Percentiles rank a stretch among this genome's conserved stretches.
phyloP scores from a whole-genome alignment of 2,113 vertebrate genomes.

The Aspiorhynchus laticeps region DNA sequence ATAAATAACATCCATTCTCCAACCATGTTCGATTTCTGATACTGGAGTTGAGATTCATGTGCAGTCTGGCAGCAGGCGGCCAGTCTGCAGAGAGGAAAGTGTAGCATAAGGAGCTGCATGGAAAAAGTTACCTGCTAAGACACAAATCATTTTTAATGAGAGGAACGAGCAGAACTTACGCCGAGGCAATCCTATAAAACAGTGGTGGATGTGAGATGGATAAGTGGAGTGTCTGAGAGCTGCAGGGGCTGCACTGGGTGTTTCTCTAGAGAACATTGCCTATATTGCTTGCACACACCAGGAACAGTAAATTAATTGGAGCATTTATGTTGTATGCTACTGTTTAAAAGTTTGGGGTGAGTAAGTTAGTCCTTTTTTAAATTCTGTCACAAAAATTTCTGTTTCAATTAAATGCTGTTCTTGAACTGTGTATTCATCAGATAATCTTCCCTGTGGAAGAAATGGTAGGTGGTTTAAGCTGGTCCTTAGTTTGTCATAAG shows the following conservation, averaged over 20 bases:
- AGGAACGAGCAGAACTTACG: neutral
- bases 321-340: neutral
- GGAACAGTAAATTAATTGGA: neutral
- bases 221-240: neutral
- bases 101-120: neutral
- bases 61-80: neutral
- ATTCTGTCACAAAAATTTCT: no score
- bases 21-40: neutral
- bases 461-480: no score
- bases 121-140: slow-evolving; percentile 19
- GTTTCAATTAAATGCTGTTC: neutral
- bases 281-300: neutral
- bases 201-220: neutral
- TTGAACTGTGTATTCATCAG: neutral
- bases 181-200: neutral
- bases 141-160: slow-evolving; percentile 14
- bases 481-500: no score
- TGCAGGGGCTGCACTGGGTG: neutral
- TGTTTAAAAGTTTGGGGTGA: neutral
- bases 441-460: neutral
- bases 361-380: neutral
- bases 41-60: neutral
- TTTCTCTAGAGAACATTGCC: neutral
- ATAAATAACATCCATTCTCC: neutral
- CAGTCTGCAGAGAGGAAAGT: neutral